These are phyloP conservation scores for Drosophila ficusphila DNA, from an alignment of 1,140 invertebrate genomes.

Conservation along the genomic window DNA sequence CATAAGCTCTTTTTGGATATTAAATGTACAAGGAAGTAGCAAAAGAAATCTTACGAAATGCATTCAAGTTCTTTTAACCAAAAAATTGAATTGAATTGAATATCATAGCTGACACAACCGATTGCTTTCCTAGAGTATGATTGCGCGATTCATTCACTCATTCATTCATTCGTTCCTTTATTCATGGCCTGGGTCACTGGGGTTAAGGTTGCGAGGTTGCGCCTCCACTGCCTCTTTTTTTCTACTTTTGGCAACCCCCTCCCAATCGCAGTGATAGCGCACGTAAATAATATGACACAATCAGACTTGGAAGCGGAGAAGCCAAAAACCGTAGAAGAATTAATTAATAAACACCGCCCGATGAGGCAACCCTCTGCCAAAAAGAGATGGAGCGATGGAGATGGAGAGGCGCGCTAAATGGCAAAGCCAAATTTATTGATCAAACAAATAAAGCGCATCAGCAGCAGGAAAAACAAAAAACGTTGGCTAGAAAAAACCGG, in stretches of 20 bases:
- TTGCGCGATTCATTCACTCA: slow-evolving; percentile 32
- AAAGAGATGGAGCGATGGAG: neutral
- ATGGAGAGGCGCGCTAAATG: slow-evolving; percentile 35
- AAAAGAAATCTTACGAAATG: no score
- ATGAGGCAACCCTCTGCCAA: slow-evolving; percentile 54
- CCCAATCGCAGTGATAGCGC: slow-evolving; percentile 40
- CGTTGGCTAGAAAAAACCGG: slow-evolving; percentile 11
- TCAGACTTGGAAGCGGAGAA: slow-evolving; percentile 51
- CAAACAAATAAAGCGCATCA: slow-evolving; percentile 78
- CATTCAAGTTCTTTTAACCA: no score
- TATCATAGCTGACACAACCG: neutral
- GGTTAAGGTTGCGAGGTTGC: slow-evolving; percentile 48
- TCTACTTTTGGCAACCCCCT: neutral
- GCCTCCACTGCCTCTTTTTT: slow-evolving; percentile 2
- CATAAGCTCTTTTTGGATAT: slow-evolving; percentile 39
- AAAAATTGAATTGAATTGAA: no score
- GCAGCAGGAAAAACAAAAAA: neutral
- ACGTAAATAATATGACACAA: slow-evolving; percentile 76
- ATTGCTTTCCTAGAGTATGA: slow-evolving; percentile 4
- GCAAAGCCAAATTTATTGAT: slow-evolving; percentile 69
- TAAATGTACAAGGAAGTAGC: no score
- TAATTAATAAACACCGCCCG: slow-evolving; percentile 70
- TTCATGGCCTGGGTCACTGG: slow-evolving; percentile 35
- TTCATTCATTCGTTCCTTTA: slow-evolving; percentile 12
- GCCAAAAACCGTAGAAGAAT: slow-evolving; percentile 61